Conservation (phyloP, 2,888 invertebrate genomes). For the Melanchra persicariae region DNA sequence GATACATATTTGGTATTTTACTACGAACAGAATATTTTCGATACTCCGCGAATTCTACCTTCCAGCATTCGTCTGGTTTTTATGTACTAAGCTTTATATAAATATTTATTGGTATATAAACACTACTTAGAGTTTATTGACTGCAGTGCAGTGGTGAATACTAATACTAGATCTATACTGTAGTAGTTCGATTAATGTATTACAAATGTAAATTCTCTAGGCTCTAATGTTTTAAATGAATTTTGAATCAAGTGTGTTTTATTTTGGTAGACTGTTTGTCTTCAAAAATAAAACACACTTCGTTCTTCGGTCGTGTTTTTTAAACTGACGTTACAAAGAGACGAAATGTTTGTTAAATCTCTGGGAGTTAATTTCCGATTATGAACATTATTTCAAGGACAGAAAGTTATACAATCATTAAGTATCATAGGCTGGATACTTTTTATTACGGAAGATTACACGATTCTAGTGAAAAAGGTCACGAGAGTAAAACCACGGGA, state of each 20-base stretch:
- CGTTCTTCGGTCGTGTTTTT: background rate
- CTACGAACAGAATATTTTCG: conserved; percentile 12
- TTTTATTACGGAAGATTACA: too few relatives aligned
- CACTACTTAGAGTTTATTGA: conserved; percentile 70
- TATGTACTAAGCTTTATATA: conserved; percentile 7
- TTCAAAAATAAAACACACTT: background rate
- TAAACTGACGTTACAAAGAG: background rate
- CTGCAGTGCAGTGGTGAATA: conserved; percentile 46
- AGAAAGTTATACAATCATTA: too few relatives aligned
- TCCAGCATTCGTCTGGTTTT: conserved; percentile 66
- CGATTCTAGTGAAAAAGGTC: too few relatives aligned
- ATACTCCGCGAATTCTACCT: conserved; percentile 62
- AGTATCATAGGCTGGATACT: too few relatives aligned
- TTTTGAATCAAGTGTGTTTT: background rate
- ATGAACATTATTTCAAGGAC: too few relatives aligned
- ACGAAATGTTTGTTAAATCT: background rate
- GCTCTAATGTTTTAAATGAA: background rate
- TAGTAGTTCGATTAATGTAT: conserved; percentile 22
- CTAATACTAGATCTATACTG: conserved; percentile 17
- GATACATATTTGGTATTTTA: conserved; percentile 10
- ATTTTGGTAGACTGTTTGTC: background rate
- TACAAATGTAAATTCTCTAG: conserved; percentile 8
- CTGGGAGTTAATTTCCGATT: background rate
- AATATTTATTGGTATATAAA: conserved; percentile 71
- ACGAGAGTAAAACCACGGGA: too few relatives aligned